These are phyloP conservation scores for Festucalex cinctus DNA, from an alignment of 2,113 vertebrate genomes.

Conservation along the genomic window DNA sequence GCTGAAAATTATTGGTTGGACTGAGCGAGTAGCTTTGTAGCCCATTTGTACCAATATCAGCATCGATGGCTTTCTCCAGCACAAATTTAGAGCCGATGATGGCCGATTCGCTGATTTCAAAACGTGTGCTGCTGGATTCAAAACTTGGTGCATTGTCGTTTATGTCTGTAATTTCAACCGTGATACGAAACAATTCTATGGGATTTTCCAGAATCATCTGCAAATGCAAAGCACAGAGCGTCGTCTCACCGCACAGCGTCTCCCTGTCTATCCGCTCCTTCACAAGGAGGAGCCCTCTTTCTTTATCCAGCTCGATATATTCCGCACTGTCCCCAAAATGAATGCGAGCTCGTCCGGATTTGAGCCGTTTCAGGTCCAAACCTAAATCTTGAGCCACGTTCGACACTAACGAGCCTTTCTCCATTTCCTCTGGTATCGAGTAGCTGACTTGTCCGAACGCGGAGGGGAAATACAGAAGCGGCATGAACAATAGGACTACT, in stretches of 20 bases:
- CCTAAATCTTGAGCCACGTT: slow-evolving; percentile 76
- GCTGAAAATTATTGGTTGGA: slow-evolving; percentile 45
- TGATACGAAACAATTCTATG: slow-evolving; percentile 44
- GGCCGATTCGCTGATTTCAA: slow-evolving; percentile 56
- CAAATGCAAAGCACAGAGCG: slow-evolving; percentile 58
- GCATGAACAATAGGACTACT: slow-evolving; percentile 29
- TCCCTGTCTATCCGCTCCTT: slow-evolving; percentile 64
- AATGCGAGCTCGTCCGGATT: slow-evolving; percentile 67
- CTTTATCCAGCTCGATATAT: slow-evolving; percentile 59
- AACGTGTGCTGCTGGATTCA: slow-evolving; percentile 17
- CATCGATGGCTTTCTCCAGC: slow-evolving; percentile 47
- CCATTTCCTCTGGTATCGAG: slow-evolving; percentile 75
- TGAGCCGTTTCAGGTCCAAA: slow-evolving; percentile 64
- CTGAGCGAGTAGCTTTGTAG: slow-evolving; percentile 39
- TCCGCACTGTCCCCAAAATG: slow-evolving; percentile 61
- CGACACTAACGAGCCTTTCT: slow-evolving; percentile 63
- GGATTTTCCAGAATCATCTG: slow-evolving; percentile 68
- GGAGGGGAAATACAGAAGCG: slow-evolving; percentile 13
- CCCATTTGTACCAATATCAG: slow-evolving; percentile 24
- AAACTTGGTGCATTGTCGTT: slow-evolving; percentile 57
- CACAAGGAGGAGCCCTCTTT: slow-evolving; percentile 62
- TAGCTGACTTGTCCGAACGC: slow-evolving; percentile 69
- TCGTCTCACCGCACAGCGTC: slow-evolving; percentile 53
- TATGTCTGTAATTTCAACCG: slow-evolving; percentile 54
- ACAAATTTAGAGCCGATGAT: slow-evolving; percentile 23